These are phyloP conservation scores for Bellardia bayeri DNA, from an alignment of 2,888 invertebrate genomes.

Conservation along the genomic window DNA sequence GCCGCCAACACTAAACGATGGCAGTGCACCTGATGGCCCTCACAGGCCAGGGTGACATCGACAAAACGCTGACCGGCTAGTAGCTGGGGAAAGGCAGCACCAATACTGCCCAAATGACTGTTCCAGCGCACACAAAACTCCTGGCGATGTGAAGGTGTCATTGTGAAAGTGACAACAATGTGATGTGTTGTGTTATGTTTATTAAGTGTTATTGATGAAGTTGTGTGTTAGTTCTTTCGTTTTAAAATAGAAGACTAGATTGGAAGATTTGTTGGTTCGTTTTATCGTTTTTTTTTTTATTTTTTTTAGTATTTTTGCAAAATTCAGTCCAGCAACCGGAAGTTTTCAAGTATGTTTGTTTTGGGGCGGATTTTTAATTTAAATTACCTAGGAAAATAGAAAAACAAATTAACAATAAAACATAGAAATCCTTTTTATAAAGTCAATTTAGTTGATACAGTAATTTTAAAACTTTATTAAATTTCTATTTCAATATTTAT, in stretches of 20 bases:
- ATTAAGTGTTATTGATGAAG: neutral
- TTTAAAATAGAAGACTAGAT: conserved; percentile 62
- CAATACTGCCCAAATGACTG: conserved; percentile 84
- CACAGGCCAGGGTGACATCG: conserved; percentile 94
- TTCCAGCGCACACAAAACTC: conserved; percentile 85
- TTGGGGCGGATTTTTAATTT: neutral
- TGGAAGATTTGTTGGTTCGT: conserved; percentile 51
- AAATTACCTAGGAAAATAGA: neutral
- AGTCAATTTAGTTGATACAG: no score
- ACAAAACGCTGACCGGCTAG: conserved; percentile 87
- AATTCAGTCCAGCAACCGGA: conserved; percentile 35
- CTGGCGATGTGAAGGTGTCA: conserved; percentile 77
- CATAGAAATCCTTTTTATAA: neutral
- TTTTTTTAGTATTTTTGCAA: neutral
- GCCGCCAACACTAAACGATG: conserved; percentile 94
- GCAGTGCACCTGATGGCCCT: conserved; percentile 92
- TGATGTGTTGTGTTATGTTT: neutral
- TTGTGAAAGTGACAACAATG: conserved; percentile 60
- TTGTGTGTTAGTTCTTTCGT: conserved; percentile 2
- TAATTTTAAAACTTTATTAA: no score
- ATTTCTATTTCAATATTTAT: no score
- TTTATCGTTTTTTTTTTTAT: conserved; percentile 14
- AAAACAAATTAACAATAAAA: neutral
- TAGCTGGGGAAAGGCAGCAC: conserved; percentile 84
- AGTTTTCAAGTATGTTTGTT: neutral